These are phyloP conservation scores for Aphidoletes aphidimyza DNA, from an alignment of 2,888 invertebrate genomes.

Conservation along the genomic window DNA sequence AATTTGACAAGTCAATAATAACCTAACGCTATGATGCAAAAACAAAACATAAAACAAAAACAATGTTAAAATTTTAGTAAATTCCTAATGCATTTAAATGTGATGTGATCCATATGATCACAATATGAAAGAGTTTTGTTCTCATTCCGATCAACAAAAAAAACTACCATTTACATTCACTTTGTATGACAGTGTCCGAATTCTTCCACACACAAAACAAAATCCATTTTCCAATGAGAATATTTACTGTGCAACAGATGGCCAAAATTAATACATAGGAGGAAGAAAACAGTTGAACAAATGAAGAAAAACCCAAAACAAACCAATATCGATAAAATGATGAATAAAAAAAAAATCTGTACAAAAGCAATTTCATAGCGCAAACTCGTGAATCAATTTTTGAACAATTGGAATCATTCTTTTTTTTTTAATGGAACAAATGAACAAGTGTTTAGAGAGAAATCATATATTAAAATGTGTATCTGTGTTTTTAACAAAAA, in stretches of 20 bases:
- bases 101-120: neutral
- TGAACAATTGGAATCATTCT: neutral
- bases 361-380: neutral
- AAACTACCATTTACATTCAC: neutral
- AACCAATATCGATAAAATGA: neutral
- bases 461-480: constrained; percentile 20
- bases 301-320: neutral
- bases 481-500: neutral
- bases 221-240: neutral
- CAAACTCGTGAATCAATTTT: neutral
- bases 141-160: neutral
- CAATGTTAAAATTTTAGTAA: neutral
- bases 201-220: neutral
- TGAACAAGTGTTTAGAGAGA: neutral
- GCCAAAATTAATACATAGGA: neutral
- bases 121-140: neutral
- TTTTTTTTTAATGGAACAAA: neutral
- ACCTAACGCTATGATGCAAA: neutral
- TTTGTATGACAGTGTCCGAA: neutral
- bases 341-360: neutral
- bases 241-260: neutral
- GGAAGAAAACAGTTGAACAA: neutral
- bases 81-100: neutral
- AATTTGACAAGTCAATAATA: neutral
- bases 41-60: neutral